Evolutionary conservation across 2,113 vertebrate genomes (phyloP).

Genomic region (Athene cunicularia): DNA sequence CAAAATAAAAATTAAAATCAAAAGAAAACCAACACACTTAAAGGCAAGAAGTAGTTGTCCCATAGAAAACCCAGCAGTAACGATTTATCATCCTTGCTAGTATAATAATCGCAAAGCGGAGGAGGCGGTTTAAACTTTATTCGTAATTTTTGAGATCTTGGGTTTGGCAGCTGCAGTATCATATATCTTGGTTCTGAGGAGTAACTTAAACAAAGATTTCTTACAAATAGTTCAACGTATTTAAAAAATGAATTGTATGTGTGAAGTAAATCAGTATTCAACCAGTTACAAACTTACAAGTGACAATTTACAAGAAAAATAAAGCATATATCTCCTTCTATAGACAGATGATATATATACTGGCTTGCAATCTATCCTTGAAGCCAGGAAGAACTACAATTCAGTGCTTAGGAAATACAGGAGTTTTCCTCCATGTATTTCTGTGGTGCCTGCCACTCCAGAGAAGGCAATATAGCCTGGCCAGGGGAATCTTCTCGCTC

Average conservation of each 20-base stretch:
- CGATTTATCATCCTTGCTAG: background rate
- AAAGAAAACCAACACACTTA: background rate
- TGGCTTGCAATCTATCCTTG: background rate
- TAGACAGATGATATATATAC: background rate
- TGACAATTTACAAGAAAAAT: background rate
- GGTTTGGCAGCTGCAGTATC: background rate
- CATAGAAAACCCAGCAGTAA: background rate
- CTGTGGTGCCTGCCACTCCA: background rate
- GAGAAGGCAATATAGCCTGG: background rate
- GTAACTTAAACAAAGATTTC: background rate
- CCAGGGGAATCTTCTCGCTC: background rate
- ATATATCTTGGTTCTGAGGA: background rate
- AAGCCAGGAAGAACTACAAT: background rate
- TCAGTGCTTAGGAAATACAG: background rate
- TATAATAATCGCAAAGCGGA: background rate
- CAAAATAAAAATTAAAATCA: background rate
- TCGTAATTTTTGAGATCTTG: background rate
- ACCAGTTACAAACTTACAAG: background rate
- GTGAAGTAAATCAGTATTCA: conserved; percentile 10
- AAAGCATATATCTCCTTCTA: background rate
- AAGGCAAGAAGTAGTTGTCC: background rate
- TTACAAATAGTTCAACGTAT: background rate
- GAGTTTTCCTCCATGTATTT: background rate
- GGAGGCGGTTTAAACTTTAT: background rate
- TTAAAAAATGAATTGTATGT: background rate